These are phyloP conservation scores for Puntigrus tetrazona DNA, from an alignment of 2,113 vertebrate genomes.

Conservation along the genomic window DNA sequence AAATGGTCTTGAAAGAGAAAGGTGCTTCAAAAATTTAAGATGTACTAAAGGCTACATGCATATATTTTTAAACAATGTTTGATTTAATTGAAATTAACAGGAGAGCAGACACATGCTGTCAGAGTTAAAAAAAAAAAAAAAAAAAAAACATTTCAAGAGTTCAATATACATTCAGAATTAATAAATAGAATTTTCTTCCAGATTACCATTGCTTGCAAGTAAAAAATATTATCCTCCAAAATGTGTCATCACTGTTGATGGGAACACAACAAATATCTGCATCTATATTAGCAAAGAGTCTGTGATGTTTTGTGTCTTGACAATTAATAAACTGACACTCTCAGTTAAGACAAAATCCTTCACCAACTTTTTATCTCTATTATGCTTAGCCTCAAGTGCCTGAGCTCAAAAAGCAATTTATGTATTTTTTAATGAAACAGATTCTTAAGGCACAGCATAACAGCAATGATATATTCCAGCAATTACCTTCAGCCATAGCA, in stretches of 20 bases:
- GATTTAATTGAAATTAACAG: too few species aligned
- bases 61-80: background rate
- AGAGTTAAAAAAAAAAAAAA: background rate
- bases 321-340: too few species aligned
- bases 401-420: background rate
- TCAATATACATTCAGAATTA: background rate
- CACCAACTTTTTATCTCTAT: too few species aligned
- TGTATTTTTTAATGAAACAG: background rate
- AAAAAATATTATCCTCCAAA: background rate
- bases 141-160: background rate
- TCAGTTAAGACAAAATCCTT: too few species aligned
- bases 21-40: background rate
- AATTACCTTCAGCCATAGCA: slow-evolving; percentile 72
- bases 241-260: background rate
- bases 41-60: background rate
- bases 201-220: background rate
- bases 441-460: background rate
- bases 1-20: background rate
- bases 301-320: too few species aligned
- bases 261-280: background rate
- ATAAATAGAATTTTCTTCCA: background rate
- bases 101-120: background rate
- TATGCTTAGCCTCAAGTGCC: too few species aligned
- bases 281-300: too few species aligned
- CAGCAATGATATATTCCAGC: background rate